Evolutionary conservation across 2,113 vertebrate species (phyloP).

Genomic region (Nerophis lumbriciformis): DNA sequence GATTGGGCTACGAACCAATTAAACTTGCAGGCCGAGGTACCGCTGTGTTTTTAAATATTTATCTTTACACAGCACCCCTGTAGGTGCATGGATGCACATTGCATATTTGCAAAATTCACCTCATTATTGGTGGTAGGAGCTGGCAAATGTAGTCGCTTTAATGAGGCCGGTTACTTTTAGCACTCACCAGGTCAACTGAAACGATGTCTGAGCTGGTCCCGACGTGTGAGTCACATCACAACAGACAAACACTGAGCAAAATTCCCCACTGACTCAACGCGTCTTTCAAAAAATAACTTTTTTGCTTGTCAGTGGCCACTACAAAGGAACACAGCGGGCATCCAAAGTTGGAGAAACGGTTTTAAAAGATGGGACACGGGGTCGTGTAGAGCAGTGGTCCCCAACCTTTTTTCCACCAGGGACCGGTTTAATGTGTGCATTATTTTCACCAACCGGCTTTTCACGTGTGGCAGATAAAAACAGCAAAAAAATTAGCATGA

Average conservation of each 20-base stretch:
- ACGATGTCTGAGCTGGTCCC: constrained; percentile 1
- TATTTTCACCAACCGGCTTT: too few species aligned
- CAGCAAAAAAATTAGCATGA: too few species aligned
- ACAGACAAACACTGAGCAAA: constrained; percentile 30
- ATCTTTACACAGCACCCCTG: not conserved
- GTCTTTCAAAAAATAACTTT: constrained; percentile 12
- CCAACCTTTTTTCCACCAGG: too few species aligned
- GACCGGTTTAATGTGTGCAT: too few species aligned
- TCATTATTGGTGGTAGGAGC: constrained; percentile 9
- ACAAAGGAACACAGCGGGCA: too few species aligned
- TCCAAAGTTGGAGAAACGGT: constrained; percentile 21
- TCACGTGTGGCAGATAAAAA: too few species aligned
- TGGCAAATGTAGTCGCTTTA: constrained; percentile 15
- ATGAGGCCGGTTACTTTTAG: constrained; percentile 21
- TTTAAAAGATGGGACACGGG: constrained; percentile 40
- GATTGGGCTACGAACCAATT: too few species aligned
- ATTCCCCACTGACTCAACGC: constrained; percentile 15
- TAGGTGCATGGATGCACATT: not conserved
- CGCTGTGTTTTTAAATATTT: not conserved
- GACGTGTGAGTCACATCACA: constrained; percentile 6
- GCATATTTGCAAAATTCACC: constrained; percentile 16
- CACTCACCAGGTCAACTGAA: not conserved
- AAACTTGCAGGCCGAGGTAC: too few species aligned
- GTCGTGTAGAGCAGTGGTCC: constrained; percentile 20
- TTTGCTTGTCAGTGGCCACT: not conserved